phyloP scores from a whole-genome alignment of 2,797 vertebrate species.

The Enteromius anoplus region DNA sequence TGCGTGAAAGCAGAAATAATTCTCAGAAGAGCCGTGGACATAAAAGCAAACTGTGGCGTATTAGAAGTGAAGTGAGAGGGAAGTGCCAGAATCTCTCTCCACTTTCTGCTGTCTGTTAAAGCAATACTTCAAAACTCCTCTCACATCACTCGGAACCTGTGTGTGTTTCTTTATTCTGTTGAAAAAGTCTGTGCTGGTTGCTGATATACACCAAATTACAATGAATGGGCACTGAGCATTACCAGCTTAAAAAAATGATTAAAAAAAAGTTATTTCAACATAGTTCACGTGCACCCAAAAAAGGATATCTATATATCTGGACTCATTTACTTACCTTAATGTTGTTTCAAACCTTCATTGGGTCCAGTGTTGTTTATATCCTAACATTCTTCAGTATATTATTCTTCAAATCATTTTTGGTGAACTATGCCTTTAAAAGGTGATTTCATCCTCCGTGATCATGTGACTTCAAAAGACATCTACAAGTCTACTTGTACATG shows the following conservation, averaged over 20 bases:
- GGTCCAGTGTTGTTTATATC: background rate
- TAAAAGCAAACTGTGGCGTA: slow-evolving; percentile 54
- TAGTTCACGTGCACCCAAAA: no score
- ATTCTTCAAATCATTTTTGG: background rate
- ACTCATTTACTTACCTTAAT: background rate
- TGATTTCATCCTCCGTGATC: background rate
- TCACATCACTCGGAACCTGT: background rate
- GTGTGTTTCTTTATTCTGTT: background rate
- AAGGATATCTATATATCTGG: no score
- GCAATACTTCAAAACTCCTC: background rate
- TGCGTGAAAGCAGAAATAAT: slow-evolving; percentile 53
- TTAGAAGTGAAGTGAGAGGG: slow-evolving; percentile 7
- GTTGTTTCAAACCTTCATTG: background rate
- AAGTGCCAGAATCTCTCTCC: background rate
- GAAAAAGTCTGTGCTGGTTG: background rate
- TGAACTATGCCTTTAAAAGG: background rate
- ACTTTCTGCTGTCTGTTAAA: slow-evolving; percentile 24
- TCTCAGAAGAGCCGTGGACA: slow-evolving; percentile 46
- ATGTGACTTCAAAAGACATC: no score
- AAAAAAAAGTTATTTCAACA: background rate
- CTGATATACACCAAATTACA: background rate
- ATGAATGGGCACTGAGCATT: background rate
- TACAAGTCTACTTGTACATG: no score
- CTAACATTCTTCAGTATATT: background rate
- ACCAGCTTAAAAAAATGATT: background rate